Evolutionary conservation across 2,797 vertebrate species (phyloP).

Genomic region (Okamejei kenojei): DNA sequence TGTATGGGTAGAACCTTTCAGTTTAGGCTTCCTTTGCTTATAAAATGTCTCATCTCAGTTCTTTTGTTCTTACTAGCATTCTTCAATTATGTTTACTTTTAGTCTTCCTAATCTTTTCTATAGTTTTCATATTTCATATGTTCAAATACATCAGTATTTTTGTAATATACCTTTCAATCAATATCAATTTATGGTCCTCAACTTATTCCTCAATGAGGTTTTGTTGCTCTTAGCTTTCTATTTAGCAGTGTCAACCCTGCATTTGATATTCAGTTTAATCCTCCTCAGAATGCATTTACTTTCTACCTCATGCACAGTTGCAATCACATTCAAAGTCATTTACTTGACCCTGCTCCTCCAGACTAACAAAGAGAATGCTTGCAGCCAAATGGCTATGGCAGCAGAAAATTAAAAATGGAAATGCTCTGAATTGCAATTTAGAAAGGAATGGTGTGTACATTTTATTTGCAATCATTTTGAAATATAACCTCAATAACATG

Average conservation of each 20-base stretch:
- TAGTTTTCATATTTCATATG: neutral
- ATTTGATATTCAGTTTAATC: neutral
- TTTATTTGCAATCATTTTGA: slow-evolving; percentile 27
- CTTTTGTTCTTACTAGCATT: neutral
- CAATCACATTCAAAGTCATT: neutral
- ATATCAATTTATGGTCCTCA: neutral
- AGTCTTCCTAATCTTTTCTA: neutral
- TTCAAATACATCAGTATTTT: neutral
- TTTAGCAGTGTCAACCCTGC: neutral
- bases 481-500: neutral
- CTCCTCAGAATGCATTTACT: neutral
- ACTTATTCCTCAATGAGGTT: neutral
- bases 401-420: neutral
- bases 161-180: neutral
- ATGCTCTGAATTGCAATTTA: neutral
- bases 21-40: neutral
- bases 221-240: neutral
- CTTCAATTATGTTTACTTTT: neutral
- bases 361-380: neutral
- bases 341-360: neutral
- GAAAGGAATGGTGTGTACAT: neutral
- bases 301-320: neutral
- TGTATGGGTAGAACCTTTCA: neutral
- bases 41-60: neutral
- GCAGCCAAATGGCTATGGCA: neutral